These are phyloP conservation scores for Bergia sp. DNA, from an alignment of 92 coral and sea anemone genomes.

Conservation along the genomic window DNA sequence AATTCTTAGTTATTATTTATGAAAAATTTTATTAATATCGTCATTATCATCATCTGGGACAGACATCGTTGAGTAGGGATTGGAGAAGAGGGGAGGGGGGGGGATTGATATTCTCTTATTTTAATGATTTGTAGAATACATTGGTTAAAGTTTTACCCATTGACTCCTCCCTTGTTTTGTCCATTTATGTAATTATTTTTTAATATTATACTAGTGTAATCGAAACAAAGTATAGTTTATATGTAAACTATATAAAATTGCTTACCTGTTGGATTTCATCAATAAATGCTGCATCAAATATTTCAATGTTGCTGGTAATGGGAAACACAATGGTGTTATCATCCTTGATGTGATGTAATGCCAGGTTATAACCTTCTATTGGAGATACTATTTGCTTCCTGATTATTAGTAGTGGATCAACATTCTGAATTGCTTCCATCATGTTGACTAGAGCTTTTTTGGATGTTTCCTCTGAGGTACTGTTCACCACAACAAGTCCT, in stretches of 20 bases:
- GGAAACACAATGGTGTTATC: not conserved
- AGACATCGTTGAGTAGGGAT: no score
- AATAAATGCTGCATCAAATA: not conserved
- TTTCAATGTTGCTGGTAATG: not conserved
- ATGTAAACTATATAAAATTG: not conserved
- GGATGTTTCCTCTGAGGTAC: not conserved
- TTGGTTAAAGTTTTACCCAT: no score
- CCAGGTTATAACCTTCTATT: not conserved
- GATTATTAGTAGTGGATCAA: not conserved
- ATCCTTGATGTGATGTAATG: not conserved
- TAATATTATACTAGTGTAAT: no score
- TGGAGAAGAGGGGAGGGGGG: no score
- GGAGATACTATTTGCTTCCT: not conserved
- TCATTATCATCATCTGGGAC: no score
- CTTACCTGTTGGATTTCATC: not conserved
- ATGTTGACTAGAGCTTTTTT: not conserved
- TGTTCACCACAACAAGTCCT: not conserved
- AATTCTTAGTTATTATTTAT: no score
- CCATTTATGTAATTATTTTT: no score
- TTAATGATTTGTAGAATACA: no score
- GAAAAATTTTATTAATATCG: no score
- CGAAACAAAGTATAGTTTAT: no score
- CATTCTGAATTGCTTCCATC: not conserved
- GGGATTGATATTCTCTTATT: no score
- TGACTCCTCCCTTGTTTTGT: no score